Percentiles rank a stretch among this genome's conserved stretches.
Conservation (phyloP, 2,113 vertebrate genomes). For the Balaenoptera acutorostrata region DNA sequence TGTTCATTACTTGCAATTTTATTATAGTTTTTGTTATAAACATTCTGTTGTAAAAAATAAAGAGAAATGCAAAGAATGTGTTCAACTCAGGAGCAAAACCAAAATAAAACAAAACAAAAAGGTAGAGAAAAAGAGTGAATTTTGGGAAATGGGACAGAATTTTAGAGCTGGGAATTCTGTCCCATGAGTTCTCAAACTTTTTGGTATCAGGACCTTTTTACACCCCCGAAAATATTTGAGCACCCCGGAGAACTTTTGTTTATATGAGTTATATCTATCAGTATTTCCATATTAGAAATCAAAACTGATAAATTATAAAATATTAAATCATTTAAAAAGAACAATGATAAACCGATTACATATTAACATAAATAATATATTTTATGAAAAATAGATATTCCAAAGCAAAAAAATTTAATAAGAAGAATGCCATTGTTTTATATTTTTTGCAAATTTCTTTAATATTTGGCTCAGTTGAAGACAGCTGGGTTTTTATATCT, state of each 20-base stretch:
- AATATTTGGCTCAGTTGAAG: not conserved
- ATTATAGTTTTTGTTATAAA: slow-evolving; percentile 4
- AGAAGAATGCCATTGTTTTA: not conserved
- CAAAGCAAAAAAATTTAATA: not conserved
- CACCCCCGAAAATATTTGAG: not conserved
- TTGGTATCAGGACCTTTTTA: not conserved
- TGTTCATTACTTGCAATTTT: not conserved
- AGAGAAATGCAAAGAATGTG: not conserved
- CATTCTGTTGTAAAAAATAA: not conserved
- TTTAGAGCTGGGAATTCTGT: not conserved
- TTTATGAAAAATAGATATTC: not conserved
- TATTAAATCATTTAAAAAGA: not conserved
- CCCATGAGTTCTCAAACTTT: not conserved
- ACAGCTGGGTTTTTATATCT: not conserved
- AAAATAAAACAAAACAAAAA: not conserved
- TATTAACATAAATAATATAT: not conserved
- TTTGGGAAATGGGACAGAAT: not conserved
- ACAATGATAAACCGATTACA: not conserved
- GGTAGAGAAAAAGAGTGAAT: not conserved
- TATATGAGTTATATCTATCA: not conserved
- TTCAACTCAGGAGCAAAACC: not conserved
- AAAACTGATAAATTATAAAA: not conserved
- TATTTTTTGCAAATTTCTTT: slow-evolving; percentile 15
- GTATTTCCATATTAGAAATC: not conserved
- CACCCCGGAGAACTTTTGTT: not conserved